Percentiles rank a stretch among this genome's conserved stretches.
These are phyloP conservation scores for Agriopis marginaria DNA, from an alignment of 2,888 invertebrate genomes.

Conservation along the genomic window DNA sequence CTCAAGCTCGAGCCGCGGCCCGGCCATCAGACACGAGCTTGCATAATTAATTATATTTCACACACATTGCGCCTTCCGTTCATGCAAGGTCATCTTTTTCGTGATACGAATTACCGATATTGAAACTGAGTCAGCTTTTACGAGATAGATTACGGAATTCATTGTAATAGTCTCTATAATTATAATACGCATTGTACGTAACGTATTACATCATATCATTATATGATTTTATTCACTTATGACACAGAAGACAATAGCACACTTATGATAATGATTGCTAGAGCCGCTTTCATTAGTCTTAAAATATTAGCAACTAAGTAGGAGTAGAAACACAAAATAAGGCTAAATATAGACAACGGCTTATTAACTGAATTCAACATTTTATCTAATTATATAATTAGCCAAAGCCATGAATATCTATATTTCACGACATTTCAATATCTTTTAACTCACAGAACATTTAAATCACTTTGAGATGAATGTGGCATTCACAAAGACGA, in stretches of 20 bases:
- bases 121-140: conserved; percentile 27
- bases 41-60: conserved; percentile 82
- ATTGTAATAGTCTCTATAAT: no score
- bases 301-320: background rate
- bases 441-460: background rate
- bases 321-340: no score
- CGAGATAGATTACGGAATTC: background rate
- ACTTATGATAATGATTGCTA: background rate
- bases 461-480: conserved; percentile 9
- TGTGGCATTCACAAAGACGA: conserved; percentile 9
- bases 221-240: no score
- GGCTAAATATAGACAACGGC: no score
- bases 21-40: conserved; percentile 78
- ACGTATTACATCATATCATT: no score
- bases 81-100: conserved; percentile 78
- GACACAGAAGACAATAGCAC: no score
- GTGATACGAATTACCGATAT: conserved; percentile 52
- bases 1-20: conserved; percentile 54
- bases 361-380: background rate
- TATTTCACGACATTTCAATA: conserved; percentile 7
- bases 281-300: background rate
- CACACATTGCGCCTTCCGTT: conserved; percentile 76
- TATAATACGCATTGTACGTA: no score
- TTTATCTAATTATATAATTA: background rate
- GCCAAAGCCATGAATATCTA: background rate